Evolutionary conservation across 2,888 invertebrate genomes (phyloP).

Genomic region (Dromius quadrimaculatus): DNA sequence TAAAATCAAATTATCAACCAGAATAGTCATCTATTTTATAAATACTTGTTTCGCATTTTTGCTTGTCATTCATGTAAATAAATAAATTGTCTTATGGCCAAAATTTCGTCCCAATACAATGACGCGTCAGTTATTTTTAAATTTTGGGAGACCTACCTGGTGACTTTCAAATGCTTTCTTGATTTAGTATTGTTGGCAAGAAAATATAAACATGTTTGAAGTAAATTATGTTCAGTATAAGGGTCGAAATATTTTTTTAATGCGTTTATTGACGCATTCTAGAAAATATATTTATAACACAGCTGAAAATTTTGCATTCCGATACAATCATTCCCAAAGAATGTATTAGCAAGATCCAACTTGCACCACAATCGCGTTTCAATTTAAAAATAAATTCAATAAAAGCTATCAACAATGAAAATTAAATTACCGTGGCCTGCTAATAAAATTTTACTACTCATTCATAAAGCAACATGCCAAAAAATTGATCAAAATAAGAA

Average conservation of each 20-base stretch:
- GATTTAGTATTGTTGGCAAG: background rate
- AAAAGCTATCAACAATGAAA: too few species aligned
- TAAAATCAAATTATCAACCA: too few species aligned
- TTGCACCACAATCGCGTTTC: constrained; percentile 36
- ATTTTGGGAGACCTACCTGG: background rate
- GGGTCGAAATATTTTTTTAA: background rate
- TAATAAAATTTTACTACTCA: too few species aligned
- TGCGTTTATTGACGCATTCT: background rate
- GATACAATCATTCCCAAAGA: constrained; percentile 45
- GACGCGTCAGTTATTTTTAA: background rate
- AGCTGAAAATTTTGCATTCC: constrained; percentile 46
- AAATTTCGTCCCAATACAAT: background rate
- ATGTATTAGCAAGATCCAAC: constrained; percentile 32
- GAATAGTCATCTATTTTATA: too few species aligned
- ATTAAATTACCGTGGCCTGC: too few species aligned
- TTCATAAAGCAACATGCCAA: too few species aligned
- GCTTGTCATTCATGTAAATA: too few species aligned
- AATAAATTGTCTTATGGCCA: too few species aligned
- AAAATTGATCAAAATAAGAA: too few species aligned
- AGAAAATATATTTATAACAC: constrained; percentile 38
- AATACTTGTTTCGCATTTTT: too few species aligned
- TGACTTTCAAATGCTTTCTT: background rate
- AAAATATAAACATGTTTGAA: background rate
- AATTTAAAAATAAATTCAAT: constrained; percentile 45
- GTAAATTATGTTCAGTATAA: background rate